Evolutionary conservation across 2,113 vertebrate species (phyloP).

Genomic region (Xiphophorus maculatus): DNA sequence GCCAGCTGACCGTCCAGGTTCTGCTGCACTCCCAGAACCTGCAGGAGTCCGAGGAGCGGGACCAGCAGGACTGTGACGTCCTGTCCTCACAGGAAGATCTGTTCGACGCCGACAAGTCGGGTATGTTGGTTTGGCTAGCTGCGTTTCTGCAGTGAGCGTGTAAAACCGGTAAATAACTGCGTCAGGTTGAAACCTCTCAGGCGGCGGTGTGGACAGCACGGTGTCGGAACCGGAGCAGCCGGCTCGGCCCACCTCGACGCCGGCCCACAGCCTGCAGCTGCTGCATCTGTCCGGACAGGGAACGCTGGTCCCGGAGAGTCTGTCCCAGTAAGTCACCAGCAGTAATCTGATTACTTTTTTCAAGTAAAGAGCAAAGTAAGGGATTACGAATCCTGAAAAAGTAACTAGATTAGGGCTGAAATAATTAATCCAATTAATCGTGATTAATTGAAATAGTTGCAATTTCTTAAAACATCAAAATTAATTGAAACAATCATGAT

Average conservation of each 20-base stretch:
- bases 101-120: constrained; percentile 79
- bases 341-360: too few relatives aligned
- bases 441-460: too few relatives aligned
- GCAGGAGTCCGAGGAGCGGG: constrained; percentile 37
- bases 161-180: neutral
- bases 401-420: too few relatives aligned
- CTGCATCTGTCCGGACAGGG: constrained; percentile 92
- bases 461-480: too few relatives aligned
- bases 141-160: neutral
- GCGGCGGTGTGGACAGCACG: constrained; percentile 74
- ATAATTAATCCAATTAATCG: too few relatives aligned
- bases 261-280: constrained; percentile 83
- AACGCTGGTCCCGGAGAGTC: constrained; percentile 81
- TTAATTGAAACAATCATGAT: too few relatives aligned
- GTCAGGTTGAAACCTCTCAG: constrained; percentile 35
- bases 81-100: constrained; percentile 90
- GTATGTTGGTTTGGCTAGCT: constrained; percentile 20
- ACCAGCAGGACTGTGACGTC: constrained; percentile 74
- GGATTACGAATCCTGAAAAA: too few relatives aligned
- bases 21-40: constrained; percentile 68
- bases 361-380: too few relatives aligned
- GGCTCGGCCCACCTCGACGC: constrained; percentile 75
- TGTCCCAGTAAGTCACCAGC: constrained; percentile 82
- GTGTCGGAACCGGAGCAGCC: constrained; percentile 77
- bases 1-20: constrained; percentile 62